Percentiles rank a stretch among this genome's conserved stretches.
Conservation (phyloP, 2,888 invertebrate species). For the Lamellibrachia columna region DNA sequence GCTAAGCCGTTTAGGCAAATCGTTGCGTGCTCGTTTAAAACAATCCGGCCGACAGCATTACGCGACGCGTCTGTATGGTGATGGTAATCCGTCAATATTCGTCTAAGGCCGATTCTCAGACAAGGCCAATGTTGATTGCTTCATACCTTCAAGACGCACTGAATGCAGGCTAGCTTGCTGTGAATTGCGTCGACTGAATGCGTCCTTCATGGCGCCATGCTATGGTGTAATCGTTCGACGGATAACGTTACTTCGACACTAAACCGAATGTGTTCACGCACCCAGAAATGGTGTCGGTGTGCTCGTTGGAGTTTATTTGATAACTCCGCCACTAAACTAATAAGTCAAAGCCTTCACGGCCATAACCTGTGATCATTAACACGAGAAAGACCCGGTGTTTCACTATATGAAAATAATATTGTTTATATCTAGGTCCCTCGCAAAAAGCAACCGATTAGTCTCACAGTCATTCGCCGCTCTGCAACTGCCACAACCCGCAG, state of each 20-base stretch:
- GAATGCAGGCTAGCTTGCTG: not conserved
- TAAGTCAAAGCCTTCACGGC: not conserved
- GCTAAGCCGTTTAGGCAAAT: not conserved
- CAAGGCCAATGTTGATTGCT: not conserved
- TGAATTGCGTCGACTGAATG: not conserved
- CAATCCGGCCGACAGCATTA: not conserved
- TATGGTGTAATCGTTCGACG: not conserved
- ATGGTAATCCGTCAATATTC: constrained; percentile 1
- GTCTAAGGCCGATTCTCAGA: not conserved
- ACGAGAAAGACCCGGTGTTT: too few relatives aligned
- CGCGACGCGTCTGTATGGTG: not conserved
- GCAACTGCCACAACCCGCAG: too few relatives aligned
- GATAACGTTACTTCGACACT: not conserved
- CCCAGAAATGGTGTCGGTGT: not conserved
- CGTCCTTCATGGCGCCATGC: not conserved
- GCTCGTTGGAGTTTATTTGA: not conserved
- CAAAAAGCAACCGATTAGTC: too few relatives aligned
- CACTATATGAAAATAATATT: too few relatives aligned
- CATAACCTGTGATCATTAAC: not conserved
- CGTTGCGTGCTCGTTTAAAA: constrained; percentile 8
- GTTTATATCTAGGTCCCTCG: too few relatives aligned
- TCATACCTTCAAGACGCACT: not conserved
- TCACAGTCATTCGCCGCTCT: too few relatives aligned
- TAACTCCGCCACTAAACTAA: not conserved
- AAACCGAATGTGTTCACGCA: not conserved